phyloP scores from a whole-genome alignment of 1,140 invertebrate species.

The Zaprionus davidi region DNA sequence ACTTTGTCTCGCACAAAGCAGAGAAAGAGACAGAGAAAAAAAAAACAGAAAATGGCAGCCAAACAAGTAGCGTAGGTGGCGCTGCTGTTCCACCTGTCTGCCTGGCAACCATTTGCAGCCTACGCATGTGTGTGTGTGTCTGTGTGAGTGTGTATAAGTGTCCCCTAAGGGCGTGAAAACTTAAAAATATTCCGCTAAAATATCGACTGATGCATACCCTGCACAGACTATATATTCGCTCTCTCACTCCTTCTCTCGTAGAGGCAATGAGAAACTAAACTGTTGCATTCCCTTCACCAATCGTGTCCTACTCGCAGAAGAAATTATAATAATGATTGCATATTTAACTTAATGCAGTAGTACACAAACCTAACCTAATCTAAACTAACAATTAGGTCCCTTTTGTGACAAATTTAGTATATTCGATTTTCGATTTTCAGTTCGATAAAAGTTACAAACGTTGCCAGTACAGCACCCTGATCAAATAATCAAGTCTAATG shows the following conservation, averaged over 20 bases:
- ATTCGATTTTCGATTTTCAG: not conserved
- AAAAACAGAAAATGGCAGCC: not conserved
- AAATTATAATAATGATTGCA: no score
- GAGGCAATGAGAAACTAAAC: no score
- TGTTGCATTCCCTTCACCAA: no score
- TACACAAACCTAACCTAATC: no score
- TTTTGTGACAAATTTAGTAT: not conserved
- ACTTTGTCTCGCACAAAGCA: slow-evolving; percentile 36
- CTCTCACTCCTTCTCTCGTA: no score
- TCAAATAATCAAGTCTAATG: slow-evolving; percentile 27
- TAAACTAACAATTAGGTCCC: not conserved
- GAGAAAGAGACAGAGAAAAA: slow-evolving; percentile 26
- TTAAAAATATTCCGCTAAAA: not conserved
- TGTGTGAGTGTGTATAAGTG: not conserved
- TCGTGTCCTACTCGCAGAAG: no score
- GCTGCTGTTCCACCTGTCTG: not conserved
- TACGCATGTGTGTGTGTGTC: not conserved
- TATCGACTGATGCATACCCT: not conserved
- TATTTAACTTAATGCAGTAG: no score
- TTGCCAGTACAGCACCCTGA: not conserved
- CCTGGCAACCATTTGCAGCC: not conserved
- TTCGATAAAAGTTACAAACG: not conserved
- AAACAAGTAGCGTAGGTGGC: not conserved
- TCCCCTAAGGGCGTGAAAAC: not conserved
- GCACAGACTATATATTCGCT: no score